Conservation (phyloP, 2,888 invertebrate species). For the Leistus spinibarbis region DNA sequence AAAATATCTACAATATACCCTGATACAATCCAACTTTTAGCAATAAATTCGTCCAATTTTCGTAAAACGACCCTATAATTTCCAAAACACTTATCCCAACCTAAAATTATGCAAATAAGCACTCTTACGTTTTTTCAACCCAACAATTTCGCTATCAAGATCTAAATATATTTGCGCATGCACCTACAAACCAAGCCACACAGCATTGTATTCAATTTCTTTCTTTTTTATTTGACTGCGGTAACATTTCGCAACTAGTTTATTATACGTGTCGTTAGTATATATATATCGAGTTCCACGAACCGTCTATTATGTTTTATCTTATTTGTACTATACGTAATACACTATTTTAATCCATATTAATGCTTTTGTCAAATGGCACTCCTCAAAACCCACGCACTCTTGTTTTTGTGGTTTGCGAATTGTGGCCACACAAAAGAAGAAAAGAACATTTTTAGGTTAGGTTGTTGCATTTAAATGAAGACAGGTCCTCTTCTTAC, state of each 20-base stretch:
- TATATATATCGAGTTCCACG: not conserved
- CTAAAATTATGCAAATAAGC: not conserved
- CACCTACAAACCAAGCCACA: no score
- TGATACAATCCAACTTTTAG: no score
- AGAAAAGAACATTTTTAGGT: not conserved
- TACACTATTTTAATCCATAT: slow-evolving; percentile 20
- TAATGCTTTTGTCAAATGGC: not conserved
- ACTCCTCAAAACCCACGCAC: slow-evolving; percentile 1
- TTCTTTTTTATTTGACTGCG: not conserved
- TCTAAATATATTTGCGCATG: not conserved
- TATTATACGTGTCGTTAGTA: not conserved
- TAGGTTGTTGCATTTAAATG: not conserved
- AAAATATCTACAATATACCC: no score
- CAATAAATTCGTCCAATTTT: not conserved
- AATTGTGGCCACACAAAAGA: not conserved
- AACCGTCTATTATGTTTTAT: slow-evolving; percentile 9
- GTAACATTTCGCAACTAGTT: not conserved
- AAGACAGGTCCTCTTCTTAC: not conserved
- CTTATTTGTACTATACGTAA: slow-evolving; percentile 8
- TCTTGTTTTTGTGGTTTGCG: not conserved
- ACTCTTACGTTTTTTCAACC: not conserved
- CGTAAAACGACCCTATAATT: not conserved
- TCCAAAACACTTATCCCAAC: not conserved
- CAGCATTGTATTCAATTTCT: not conserved
- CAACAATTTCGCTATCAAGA: not conserved